Evolutionary conservation across 2,888 invertebrate genomes (phyloP).

Genomic region (Prenolepis imparis): DNA sequence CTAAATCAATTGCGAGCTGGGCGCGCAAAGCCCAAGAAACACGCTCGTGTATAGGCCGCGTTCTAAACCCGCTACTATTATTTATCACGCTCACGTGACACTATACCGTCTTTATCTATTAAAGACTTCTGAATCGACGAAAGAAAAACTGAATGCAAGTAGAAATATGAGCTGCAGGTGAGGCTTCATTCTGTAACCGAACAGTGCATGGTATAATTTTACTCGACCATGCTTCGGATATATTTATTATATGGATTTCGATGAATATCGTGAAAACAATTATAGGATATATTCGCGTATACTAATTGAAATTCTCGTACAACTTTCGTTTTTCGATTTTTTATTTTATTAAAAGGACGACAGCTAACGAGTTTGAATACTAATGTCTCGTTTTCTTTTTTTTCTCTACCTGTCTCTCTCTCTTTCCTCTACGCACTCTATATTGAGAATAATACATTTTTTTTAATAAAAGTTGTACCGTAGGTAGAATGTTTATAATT

Average conservation of each 20-base stretch:
- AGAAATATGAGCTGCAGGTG: slow-evolving; percentile 84
- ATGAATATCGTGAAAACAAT: not conserved
- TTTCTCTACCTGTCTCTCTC: not conserved
- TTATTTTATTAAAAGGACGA: not conserved
- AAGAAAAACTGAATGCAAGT: slow-evolving; percentile 83
- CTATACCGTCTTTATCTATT: slow-evolving; percentile 72
- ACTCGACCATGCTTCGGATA: slow-evolving; percentile 49
- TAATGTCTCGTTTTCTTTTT: slow-evolving; percentile 7
- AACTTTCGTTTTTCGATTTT: not conserved
- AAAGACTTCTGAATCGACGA: slow-evolving; percentile 79
- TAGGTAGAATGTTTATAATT: slow-evolving; percentile 4
- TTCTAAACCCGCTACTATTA: slow-evolving; percentile 83
- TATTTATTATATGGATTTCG: slow-evolving; percentile 22
- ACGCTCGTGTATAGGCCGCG: slow-evolving; percentile 84
- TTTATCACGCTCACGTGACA: slow-evolving; percentile 68
- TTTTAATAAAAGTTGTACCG: not conserved
- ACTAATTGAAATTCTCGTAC: slow-evolving; percentile 13
- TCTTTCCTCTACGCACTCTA: not conserved
- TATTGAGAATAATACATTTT: not conserved
- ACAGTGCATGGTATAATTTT: slow-evolving; percentile 72
- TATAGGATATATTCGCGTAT: not conserved
- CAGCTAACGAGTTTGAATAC: slow-evolving; percentile 4
- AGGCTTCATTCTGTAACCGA: slow-evolving; percentile 83
- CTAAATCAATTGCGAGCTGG: slow-evolving; percentile 82
- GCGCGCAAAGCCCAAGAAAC: slow-evolving; percentile 85